Evolutionary conservation across 2,797 vertebrate species (phyloP).

Genomic region (Leptodactylus fallax): DNA sequence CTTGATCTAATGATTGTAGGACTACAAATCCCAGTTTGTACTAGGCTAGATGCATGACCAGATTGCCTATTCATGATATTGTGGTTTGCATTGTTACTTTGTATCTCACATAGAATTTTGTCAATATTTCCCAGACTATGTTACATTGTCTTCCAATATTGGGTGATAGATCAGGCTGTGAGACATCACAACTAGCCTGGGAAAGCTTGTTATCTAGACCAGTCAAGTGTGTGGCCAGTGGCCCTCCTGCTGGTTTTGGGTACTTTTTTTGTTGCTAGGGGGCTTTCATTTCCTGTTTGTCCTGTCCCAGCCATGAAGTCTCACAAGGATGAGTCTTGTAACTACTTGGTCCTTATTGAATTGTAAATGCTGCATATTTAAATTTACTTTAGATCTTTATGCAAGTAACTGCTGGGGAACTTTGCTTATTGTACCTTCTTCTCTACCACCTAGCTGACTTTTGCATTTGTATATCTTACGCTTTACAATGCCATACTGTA

Average conservation of each 20-base stretch:
- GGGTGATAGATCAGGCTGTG: neutral
- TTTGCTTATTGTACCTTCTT: neutral
- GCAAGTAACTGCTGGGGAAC: neutral
- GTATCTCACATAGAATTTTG: neutral
- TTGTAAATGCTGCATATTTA: neutral
- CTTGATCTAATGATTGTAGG: neutral
- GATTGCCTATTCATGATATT: neutral
- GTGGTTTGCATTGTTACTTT: neutral
- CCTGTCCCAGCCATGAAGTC: conserved; percentile 29
- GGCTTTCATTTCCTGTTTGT: neutral
- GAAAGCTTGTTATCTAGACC: conserved; percentile 15
- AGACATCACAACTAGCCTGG: neutral
- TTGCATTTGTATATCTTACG: neutral
- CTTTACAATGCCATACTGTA: neutral
- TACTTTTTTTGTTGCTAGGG: conserved; percentile 47
- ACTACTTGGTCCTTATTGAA: neutral
- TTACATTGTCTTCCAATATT: neutral
- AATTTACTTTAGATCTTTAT: neutral
- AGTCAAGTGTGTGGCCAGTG: conserved; percentile 29
- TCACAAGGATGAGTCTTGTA: conserved; percentile 29
- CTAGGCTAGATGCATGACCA: too few relatives aligned
- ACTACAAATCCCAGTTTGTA: neutral
- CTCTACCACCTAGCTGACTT: neutral
- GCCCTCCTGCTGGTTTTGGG: conserved; percentile 22
- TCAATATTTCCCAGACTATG: neutral